phyloP scores from a whole-genome alignment of 2,797 vertebrate species.

The Diplodus puntazzo region DNA sequence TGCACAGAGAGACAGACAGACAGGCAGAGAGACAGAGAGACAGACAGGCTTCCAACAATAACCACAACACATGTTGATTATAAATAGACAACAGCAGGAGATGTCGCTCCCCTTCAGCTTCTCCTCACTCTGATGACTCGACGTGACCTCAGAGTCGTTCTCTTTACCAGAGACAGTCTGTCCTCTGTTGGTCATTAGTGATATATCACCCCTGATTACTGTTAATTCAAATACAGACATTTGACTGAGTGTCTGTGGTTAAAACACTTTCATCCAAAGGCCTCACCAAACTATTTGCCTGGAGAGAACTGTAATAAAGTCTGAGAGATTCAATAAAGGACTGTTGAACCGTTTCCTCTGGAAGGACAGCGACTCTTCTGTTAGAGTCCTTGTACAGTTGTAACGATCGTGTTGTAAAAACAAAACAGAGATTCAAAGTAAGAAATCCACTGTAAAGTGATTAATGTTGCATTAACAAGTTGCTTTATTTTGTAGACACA shows the following conservation, averaged over 20 bases:
- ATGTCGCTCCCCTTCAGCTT: background rate
- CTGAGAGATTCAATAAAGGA: background rate
- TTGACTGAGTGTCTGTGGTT: background rate
- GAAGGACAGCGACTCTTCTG: background rate
- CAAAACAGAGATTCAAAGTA: no score
- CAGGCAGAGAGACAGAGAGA: slow-evolving; percentile 19
- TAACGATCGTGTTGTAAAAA: no score
- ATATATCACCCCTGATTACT: background rate
- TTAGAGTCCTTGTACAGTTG: no score
- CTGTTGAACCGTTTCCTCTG: background rate
- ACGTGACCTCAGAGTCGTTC: slow-evolving; percentile 17
- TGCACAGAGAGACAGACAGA: background rate
- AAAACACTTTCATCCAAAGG: background rate
- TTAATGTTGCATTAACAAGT: background rate
- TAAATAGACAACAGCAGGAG: slow-evolving; percentile 69
- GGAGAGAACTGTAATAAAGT: background rate
- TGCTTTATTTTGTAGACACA: background rate
- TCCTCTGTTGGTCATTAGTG: slow-evolving; percentile 47
- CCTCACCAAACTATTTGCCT: background rate
- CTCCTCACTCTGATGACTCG: slow-evolving; percentile 24
- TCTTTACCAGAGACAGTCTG: background rate
- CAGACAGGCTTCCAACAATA: slow-evolving; percentile 56
- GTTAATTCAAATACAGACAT: background rate
- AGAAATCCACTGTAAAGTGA: no score
- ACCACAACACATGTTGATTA: slow-evolving; percentile 70